Conservation (phyloP, 2,797 vertebrate species). For the Micropoecilia bifurca region DNA sequence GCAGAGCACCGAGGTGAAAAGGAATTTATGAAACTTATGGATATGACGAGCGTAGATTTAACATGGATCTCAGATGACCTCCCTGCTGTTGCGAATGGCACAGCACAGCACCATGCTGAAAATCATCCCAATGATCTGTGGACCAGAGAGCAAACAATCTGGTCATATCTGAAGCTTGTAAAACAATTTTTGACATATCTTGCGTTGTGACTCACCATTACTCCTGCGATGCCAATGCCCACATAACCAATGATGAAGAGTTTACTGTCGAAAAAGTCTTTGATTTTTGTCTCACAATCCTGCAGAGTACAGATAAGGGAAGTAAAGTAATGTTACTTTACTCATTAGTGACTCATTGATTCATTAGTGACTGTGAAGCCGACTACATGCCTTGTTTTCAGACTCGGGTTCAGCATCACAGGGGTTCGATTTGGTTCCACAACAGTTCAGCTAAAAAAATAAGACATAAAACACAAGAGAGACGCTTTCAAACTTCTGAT, state of each 20-base stretch:
- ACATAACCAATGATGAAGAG: constrained; percentile 93
- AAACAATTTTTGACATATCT: neutral
- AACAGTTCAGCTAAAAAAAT: constrained; percentile 77
- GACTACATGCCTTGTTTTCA: constrained; percentile 50
- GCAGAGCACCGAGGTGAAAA: constrained; percentile 32
- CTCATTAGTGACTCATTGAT: neutral
- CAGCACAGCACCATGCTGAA: constrained; percentile 99
- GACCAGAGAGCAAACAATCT: neutral
- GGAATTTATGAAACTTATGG: constrained; percentile 10
- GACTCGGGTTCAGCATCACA: constrained; percentile 40
- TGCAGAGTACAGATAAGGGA: constrained; percentile 55
- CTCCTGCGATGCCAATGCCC: constrained; percentile 92
- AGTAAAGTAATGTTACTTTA: neutral
- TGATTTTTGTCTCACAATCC: constrained; percentile 89
- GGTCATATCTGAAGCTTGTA: neutral
- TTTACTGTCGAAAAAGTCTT: constrained; percentile 86
- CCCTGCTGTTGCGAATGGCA: constrained; percentile 92
- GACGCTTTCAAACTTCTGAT: neutral
- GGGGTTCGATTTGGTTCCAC: constrained; percentile 55
- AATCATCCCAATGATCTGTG: constrained; percentile 97
- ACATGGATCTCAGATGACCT: constrained; percentile 86
- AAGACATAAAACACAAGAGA: constrained; percentile 1
- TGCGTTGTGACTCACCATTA: constrained; percentile 87
- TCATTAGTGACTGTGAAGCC: constrained; percentile 6
- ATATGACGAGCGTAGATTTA: constrained; percentile 3